Evolutionary conservation across 2,113 vertebrate species (phyloP), one percentile per base, ranked within the genome.

Genomic region (Rutilus rutilus): DNA sequence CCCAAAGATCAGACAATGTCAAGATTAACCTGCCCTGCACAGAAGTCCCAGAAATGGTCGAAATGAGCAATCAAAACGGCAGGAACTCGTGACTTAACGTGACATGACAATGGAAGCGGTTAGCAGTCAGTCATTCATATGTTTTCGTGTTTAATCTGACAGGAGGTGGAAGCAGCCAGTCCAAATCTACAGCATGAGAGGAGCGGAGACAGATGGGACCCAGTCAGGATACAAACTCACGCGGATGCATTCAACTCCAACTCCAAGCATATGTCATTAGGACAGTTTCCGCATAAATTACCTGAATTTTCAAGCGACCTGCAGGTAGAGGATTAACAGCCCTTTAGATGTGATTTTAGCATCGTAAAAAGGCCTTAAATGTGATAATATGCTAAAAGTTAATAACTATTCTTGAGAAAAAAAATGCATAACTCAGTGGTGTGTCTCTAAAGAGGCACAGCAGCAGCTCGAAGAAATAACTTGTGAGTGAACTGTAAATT

Each of bases 1-100:
- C 89, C 91, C 91, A 64, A 88, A 94, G 94, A 95, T 95, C 94
- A 94, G 89, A 95, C 91, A 87, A 78, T 86, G 92, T 93, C 91
- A 93, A 83, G 87, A 90, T 90, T 89, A 80, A 36, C 90, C 90
- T 92, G 59, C 88, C 91, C 90, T 87, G 92, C 91, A 92, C 89
- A 90, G 30, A 86, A 87, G 78, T 89, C 90, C 90, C 90, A 88
- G 92, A 86, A 75, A 78, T 85, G 47, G 62, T 82, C 45, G 65
- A 82, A 82, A 81, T 74, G 75, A 77, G 84, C 87, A 85, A 85
- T 88, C 78, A 78, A 64, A 93, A 94, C 88, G 88, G 90, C 91
- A 84, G 91, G 82, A 85, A 75, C 36, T 88, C 15, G 84, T 74
- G 75, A 85, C 84, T 77, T 84, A 57, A 86, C 15, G n/a, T 65